Conservation (phyloP, 2,113 vertebrate species). For the Acanthisitta chloris region DNA sequence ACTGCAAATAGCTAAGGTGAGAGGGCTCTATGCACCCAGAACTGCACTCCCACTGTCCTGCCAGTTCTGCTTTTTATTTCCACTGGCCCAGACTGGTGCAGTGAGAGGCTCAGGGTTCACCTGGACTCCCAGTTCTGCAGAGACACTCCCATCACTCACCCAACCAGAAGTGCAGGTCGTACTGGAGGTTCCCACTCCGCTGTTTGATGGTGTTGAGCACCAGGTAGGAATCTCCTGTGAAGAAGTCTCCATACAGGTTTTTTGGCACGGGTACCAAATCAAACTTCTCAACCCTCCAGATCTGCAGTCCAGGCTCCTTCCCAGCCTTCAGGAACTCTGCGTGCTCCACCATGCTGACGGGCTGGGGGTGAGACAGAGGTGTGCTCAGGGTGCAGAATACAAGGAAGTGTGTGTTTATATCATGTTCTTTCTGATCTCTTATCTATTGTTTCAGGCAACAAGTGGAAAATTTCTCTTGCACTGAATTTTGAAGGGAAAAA, state of each 20-base stretch:
- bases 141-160: slow-evolving; percentile 73
- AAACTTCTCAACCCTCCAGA: slow-evolving; percentile 96
- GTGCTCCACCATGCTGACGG: slow-evolving; percentile 89
- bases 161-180: slow-evolving; percentile 95
- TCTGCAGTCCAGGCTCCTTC: slow-evolving; percentile 88
- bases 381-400: background rate
- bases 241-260: slow-evolving; percentile 91
- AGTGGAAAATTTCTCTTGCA: background rate
- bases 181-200: slow-evolving; percentile 88
- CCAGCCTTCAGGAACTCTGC: slow-evolving; percentile 90
- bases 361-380: slow-evolving; percentile 30
- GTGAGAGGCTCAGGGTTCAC: background rate
- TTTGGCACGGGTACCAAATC: slow-evolving; percentile 91
- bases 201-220: slow-evolving; percentile 93
- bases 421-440: background rate
- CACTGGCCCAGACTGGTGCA: background rate
- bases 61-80: background rate
- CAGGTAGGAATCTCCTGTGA: slow-evolving; percentile 91
- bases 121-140: background rate
- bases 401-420: background rate
- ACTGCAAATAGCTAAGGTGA: background rate
- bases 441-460: background rate
- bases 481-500: background rate
- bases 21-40: background rate
- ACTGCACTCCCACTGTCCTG: background rate